phyloP scores from a whole-genome alignment of 2,797 vertebrate genomes.

The Microcaecilia unicolor region DNA sequence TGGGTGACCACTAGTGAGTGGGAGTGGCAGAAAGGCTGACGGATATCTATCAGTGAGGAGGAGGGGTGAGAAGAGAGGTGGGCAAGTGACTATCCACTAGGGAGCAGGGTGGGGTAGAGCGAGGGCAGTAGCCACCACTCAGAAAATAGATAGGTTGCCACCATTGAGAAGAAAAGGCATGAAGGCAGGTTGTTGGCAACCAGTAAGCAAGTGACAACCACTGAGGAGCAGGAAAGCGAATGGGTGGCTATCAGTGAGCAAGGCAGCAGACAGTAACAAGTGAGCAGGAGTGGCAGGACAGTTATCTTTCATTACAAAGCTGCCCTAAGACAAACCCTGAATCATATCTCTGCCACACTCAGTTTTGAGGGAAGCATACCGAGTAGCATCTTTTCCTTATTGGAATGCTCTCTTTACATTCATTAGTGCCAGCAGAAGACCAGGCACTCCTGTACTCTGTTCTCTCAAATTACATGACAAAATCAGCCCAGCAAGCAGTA shows the following conservation, averaged over 20 bases:
- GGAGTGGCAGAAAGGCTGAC: neutral
- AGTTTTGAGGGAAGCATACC: too few relatives aligned
- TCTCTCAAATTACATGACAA: too few relatives aligned
- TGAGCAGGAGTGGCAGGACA: neutral
- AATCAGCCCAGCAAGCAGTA: too few relatives aligned
- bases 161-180: neutral
- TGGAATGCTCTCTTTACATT: too few relatives aligned
- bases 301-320: too few relatives aligned
- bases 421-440: too few relatives aligned
- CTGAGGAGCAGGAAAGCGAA: neutral
- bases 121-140: neutral
- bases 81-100: neutral
- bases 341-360: too few relatives aligned
- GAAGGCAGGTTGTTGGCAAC: neutral
- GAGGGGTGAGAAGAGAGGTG: neutral
- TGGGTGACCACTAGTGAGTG: too few relatives aligned
- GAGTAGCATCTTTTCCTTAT: too few relatives aligned
- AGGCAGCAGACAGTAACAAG: neutral
- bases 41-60: fast-evolving
- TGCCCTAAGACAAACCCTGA: too few relatives aligned
- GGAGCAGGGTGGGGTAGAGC: neutral
- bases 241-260: neutral
- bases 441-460: too few relatives aligned
- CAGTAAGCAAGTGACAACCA: neutral
- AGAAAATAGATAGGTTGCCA: neutral